Conservation (phyloP, 2,113 vertebrate genomes). For the Neoarius graeffei region DNA sequence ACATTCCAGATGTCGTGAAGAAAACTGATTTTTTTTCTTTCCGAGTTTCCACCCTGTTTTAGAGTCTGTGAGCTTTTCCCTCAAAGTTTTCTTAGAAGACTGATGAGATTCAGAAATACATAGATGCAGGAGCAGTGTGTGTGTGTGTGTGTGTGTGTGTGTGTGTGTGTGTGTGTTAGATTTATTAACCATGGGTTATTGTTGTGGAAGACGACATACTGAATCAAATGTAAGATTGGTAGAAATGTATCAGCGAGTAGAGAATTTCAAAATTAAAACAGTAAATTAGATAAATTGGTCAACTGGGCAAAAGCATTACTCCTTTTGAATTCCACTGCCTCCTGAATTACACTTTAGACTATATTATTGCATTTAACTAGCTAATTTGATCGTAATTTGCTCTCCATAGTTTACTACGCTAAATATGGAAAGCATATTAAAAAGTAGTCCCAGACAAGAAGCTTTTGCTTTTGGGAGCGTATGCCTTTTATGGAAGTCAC, state of each 20-base stretch:
- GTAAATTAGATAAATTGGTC: background rate
- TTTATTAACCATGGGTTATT: background rate
- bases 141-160: background rate
- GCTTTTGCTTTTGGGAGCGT: background rate
- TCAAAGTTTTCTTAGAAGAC: background rate
- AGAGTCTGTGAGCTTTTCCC: conserved; percentile 4
- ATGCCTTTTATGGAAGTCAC: background rate
- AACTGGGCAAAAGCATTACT: background rate
- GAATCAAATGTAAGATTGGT: background rate
- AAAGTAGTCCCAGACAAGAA: background rate
- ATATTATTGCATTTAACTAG: background rate
- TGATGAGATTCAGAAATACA: conserved; percentile 3
- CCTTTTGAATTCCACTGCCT: background rate
- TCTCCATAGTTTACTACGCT: background rate
- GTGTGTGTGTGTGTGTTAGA: background rate
- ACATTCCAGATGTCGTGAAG: conserved; percentile 54
- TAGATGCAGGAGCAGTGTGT: background rate
- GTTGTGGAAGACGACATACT: background rate
- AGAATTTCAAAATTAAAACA: background rate
- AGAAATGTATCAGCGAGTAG: background rate
- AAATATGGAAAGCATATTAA: background rate
- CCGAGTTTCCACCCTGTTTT: background rate
- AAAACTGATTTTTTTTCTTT: conserved; percentile 26
- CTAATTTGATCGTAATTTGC: too few species aligned
- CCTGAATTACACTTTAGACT: background rate